Percentiles rank a stretch among this genome's conserved stretches.
phyloP scores from a whole-genome alignment of 64 coral and sea anemone species.

The Stichodactyla helianthus region DNA sequence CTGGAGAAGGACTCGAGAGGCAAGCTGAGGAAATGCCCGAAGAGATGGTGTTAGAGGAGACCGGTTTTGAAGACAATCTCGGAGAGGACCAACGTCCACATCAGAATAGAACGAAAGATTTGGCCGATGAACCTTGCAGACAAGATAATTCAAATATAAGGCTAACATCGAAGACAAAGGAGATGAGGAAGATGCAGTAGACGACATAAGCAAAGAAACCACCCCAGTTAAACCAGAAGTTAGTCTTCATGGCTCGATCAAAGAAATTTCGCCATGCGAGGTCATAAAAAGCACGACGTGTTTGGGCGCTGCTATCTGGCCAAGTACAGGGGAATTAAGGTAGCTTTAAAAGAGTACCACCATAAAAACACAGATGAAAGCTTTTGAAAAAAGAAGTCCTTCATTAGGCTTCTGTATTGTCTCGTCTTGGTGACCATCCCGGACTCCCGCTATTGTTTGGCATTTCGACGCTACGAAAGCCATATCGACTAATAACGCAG shows the following conservation, averaged over 20 bases:
- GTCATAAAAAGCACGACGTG: neutral
- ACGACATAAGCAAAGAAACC: neutral
- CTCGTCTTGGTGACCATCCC: slow-evolving; percentile 39
- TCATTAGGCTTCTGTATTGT: slow-evolving; percentile 39
- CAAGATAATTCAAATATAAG: neutral
- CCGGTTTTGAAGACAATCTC: neutral
- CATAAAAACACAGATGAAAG: neutral
- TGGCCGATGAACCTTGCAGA: no score
- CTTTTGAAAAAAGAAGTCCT: slow-evolving; percentile 31
- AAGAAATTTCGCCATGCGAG: slow-evolving; percentile 17
- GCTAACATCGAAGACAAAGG: neutral
- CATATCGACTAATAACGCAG: slow-evolving; percentile 32
- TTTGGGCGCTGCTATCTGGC: slow-evolving; percentile 39
- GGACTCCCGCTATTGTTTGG: slow-evolving; percentile 48
- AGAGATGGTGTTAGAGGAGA: neutral
- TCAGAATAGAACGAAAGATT: no score
- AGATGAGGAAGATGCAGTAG: neutral
- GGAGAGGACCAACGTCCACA: neutral
- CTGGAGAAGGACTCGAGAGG: neutral
- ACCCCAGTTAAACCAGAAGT: neutral
- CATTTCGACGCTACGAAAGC: slow-evolving; percentile 10
- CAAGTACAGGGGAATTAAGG: slow-evolving; percentile 41
- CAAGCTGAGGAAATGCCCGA: neutral
- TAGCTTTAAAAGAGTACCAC: slow-evolving; percentile 46
- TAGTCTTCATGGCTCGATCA: neutral